phyloP scores from a whole-genome alignment of 2,797 vertebrate species.

The Takifugu ocellatus region DNA sequence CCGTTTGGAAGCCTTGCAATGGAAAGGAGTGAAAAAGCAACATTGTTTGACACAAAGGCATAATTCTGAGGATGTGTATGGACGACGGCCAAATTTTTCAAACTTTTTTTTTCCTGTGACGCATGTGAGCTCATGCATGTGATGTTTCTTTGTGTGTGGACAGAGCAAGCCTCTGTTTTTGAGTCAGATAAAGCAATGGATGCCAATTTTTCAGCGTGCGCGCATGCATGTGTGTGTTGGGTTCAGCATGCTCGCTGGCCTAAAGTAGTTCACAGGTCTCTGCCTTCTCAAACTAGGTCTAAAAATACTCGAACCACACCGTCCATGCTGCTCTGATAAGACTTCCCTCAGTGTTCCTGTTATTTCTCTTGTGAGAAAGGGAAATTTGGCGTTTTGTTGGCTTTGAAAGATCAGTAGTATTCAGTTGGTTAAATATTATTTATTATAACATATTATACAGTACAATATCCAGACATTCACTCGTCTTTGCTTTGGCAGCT shows the following conservation, averaged over 20 bases:
- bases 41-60: slow-evolving; percentile 28
- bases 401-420: no score
- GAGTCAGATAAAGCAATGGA: slow-evolving; percentile 10
- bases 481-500: no score
- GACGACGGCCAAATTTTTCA: slow-evolving; percentile 28
- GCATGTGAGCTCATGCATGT: slow-evolving; percentile 48
- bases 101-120: slow-evolving; percentile 54
- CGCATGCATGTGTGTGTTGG: neutral
- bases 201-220: slow-evolving; percentile 6
- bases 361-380: no score
- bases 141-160: slow-evolving; percentile 36
- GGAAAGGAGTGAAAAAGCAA: neutral
- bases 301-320: no score
- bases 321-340: no score
- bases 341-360: no score
- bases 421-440: no score
- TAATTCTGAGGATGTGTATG: slow-evolving; percentile 27
- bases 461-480: no score
- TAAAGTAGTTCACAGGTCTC: neutral
- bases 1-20: no score
- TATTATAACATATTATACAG: no score
- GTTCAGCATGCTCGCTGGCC: no score
- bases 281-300: slow-evolving; percentile 1
- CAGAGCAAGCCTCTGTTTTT: slow-evolving; percentile 25
- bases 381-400: no score